These are phyloP conservation scores for Epizoanthus scotinus DNA, from an alignment of 92 coral and sea anemone species.

Conservation along the genomic window DNA sequence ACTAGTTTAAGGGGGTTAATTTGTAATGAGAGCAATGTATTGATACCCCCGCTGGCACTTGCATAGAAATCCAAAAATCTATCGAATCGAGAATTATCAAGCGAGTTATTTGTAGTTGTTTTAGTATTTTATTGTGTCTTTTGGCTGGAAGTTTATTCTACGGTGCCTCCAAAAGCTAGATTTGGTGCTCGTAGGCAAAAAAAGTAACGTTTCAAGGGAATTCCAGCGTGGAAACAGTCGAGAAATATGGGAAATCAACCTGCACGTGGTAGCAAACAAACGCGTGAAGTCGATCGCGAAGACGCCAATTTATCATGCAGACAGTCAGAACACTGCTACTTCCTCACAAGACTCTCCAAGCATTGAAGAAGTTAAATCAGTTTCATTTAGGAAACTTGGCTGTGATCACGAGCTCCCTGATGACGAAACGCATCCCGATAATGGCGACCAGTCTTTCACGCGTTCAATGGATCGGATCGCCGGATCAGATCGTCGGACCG, in stretches of 20 bases:
- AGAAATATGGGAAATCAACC: constrained; percentile 1
- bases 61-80: not conserved
- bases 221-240: not conserved
- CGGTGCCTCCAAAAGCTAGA: constrained; percentile 3
- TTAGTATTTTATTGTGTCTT: constrained; percentile 1
- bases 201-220: not conserved
- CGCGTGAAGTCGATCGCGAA: not conserved
- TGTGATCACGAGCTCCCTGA: not conserved
- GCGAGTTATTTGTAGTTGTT: constrained; percentile 16
- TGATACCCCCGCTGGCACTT: not conserved
- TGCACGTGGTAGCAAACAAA: constrained; percentile 7
- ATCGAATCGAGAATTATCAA: constrained; percentile 9
- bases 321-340: constrained; percentile 2
- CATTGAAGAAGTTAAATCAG: constrained; percentile 12
- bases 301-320: constrained; percentile 18
- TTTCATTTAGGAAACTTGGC: not conserved
- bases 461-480: no score
- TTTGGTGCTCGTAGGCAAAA: not conserved
- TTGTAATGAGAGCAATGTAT: not conserved
- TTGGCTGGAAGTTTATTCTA: not conserved
- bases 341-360: not conserved
- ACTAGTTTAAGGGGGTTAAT: constrained; percentile 1
- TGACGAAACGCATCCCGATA: no score
- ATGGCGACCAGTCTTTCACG: no score
- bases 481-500: no score